Evolutionary conservation across 2,113 vertebrate species (phyloP).

Genomic region (Procapra przewalskii): DNA sequence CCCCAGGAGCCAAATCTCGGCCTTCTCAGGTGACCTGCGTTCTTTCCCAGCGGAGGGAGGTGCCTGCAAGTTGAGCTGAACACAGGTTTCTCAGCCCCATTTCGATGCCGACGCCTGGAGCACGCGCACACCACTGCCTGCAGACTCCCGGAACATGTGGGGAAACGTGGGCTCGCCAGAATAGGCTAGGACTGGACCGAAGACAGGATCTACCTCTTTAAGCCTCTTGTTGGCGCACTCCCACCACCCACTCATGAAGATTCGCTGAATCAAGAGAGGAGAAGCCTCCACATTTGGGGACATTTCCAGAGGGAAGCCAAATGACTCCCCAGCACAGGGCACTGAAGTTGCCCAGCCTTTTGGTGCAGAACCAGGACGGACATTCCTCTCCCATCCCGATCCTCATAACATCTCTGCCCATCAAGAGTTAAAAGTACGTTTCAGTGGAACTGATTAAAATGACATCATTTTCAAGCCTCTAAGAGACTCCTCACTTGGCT

Average conservation of each 20-base stretch:
- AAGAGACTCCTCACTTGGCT: not conserved
- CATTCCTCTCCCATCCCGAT: not conserved
- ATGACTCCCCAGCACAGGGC: not conserved
- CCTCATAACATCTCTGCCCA: not conserved
- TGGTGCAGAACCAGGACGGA: not conserved
- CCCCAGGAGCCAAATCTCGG: not conserved
- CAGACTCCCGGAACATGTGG: not conserved
- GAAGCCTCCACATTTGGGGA: not conserved
- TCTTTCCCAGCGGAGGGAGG: slow-evolving; percentile 24
- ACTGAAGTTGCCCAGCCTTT: not conserved
- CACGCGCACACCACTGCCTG: fast-evolving
- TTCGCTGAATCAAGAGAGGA: not conserved
- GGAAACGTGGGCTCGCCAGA: not conserved
- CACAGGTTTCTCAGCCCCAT: not conserved
- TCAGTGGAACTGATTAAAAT: not conserved
- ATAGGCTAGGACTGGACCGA: fast-evolving
- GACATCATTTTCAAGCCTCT: not conserved
- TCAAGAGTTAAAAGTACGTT: not conserved
- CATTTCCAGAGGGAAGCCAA: not conserved
- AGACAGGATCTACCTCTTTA: not conserved
- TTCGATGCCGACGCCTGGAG: not conserved
- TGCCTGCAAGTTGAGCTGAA: not conserved
- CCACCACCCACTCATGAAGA: not conserved
- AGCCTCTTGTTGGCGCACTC: not conserved
- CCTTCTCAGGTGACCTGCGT: not conserved